Evolutionary conservation across 2,797 vertebrate genomes (phyloP), one percentile per base, ranked within the genome.

Genomic region (Bovichtus variegatus): DNA sequence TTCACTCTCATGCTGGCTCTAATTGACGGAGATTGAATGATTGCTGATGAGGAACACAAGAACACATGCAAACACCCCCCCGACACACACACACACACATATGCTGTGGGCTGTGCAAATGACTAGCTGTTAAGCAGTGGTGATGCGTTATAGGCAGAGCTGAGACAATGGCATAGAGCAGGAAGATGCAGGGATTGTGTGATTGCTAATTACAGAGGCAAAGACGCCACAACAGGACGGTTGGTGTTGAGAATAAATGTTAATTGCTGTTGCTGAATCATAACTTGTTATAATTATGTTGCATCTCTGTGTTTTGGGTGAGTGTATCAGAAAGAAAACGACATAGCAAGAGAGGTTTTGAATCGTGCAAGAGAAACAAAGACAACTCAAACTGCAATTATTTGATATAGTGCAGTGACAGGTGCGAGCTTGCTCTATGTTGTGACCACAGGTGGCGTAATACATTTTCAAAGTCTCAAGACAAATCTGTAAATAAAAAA

Each of bases 201-300:
- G 87, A 91, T 90, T 87, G 84, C 81, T 88, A 93, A 93, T 90
- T 91, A 91, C 76, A 80, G 71, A 83, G 43, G 68, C 68, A 43
- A 78, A 76, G 76, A 76, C 16, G 68, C 63, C 76, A 80, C 70
- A 86, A 86, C 83, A 82, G 84, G 73, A 74, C 51, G 40, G 80
- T 44, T 72, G 76, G 79, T 57, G 44, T 11, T 19, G 40, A 72
- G 59, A 76, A 88, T 87, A 69, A 83, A 88, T 85, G 62, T 72
- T 91, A 87, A 93, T 91, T 90, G 76, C 74, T 9, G 80, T 77
- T 63, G 65, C 76, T 66, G 78, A 90, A 91, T 87, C 81, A 82
- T 46, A 73, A 70, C 80, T 74, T 68, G 67, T 75, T n/a, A 34
- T 89, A 89, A 91, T 90, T 77, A 76, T 46, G 38, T 27, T 27